phyloP scores from a whole-genome alignment of 2,888 invertebrate genomes.

The Lagria hirta region DNA sequence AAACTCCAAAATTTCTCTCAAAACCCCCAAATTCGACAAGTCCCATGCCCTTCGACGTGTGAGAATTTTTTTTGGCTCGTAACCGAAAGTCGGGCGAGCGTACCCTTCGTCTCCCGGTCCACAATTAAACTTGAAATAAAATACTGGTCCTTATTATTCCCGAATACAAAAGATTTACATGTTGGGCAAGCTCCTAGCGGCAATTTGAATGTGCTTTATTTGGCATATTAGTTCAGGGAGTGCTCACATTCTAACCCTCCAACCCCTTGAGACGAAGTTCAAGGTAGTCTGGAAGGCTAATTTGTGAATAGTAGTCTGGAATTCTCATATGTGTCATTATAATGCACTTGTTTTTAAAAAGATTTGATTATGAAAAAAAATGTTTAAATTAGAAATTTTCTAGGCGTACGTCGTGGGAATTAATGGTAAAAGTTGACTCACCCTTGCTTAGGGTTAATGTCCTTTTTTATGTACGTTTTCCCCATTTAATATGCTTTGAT shows the following conservation, averaged over 20 bases:
- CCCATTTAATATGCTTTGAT: slow-evolving; percentile 29
- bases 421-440: slow-evolving; percentile 31
- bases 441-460: slow-evolving; percentile 35
- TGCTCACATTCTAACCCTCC: slow-evolving; percentile 27
- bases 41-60: no score
- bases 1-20: no score
- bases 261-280: slow-evolving; percentile 29
- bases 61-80: no score
- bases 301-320: slow-evolving; percentile 27
- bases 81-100: no score
- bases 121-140: slow-evolving; percentile 33
- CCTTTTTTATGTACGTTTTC: slow-evolving; percentile 32
- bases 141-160: slow-evolving; percentile 34
- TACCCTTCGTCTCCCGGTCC: slow-evolving; percentile 6
- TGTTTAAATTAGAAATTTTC: no score
- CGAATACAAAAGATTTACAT: slow-evolving; percentile 32
- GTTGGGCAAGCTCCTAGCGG: slow-evolving; percentile 31
- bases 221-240: slow-evolving; percentile 5
- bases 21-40: no score
- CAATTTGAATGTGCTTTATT: slow-evolving; percentile 29
- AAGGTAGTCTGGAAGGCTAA: slow-evolving; percentile 37
- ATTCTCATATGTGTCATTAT: no score
- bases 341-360: no score
- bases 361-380: no score
- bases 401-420: slow-evolving; percentile 23